Base-by-base conservation (phyloP, 2,888 invertebrate species). In the Stratiomys singularior region DNA sequence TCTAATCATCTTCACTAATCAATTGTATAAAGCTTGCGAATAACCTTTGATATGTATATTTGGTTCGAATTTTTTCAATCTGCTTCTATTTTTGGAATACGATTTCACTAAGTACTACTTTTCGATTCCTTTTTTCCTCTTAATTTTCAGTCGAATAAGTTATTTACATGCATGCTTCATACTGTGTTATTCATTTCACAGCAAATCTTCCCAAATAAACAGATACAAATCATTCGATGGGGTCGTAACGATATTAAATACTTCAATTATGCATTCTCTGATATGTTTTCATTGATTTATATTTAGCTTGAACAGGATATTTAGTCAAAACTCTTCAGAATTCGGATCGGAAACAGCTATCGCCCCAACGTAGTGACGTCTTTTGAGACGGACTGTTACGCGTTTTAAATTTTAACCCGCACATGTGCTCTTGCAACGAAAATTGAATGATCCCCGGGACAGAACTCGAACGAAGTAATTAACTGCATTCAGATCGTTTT, bases 351-450 rank as follows among this genome's bases (percentile, higher is more conserved):
- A 86, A 87, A 89, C 96, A 96, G 90, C 95, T 95, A 90, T 96
- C 96, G 88, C 96, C 96, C 96, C 96, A 96, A 89, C 96, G 93
- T 86, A 96, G 93, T 89, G 96, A 96, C 89, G 96, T 96, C 92
- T 96, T 96, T 91, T 96, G 96, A 90, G 96, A 96, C 91, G 96
- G 96, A 91, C 95, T 96, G 90, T 96, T 96, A 89, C 96, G 94
- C 89, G 96, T 96, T 90, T 93, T 96, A 93, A 96, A 96, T 90
- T 93, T 94, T 93, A 95, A 92, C 91, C 95, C 95, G 91, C 94
- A 95, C 96, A 96, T 96, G 94, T 93, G 93, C 93, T 83, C 82
- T 77, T 74, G 63, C 47, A 67, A 76, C 77, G 21, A 60, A 58
- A 63, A 74, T 44, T 21, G 76, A 56, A 76, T 74, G 67, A 67